Conservation (phyloP, 2,113 vertebrate species). For the Cardinalis cardinalis region DNA sequence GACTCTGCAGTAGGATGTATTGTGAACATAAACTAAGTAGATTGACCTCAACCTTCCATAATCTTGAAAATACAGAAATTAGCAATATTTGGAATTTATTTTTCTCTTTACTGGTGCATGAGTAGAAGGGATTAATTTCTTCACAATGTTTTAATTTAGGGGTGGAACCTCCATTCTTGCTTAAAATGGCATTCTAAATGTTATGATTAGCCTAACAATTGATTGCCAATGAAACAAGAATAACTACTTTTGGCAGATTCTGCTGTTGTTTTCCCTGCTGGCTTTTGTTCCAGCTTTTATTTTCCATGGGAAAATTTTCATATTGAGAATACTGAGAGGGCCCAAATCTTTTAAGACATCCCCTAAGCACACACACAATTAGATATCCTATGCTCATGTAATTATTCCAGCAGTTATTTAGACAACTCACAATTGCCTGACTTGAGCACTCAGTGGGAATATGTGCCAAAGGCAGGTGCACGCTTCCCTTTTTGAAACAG, state of each 20-base stretch:
- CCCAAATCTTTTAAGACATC: conserved; percentile 50
- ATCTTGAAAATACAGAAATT: not conserved
- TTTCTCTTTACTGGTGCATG: not conserved
- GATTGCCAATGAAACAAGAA: conserved; percentile 45
- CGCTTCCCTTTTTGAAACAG: not conserved
- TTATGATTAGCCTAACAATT: conserved; percentile 17
- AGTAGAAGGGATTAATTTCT: not conserved
- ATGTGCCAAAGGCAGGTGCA: conserved; percentile 10
- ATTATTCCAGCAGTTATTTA: conserved; percentile 41
- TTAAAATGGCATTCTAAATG: conserved; percentile 22
- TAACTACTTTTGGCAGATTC: conserved; percentile 42
- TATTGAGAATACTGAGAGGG: conserved; percentile 15
- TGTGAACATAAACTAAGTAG: not conserved
- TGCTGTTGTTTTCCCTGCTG: conserved; percentile 13
- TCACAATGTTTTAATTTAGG: conserved; percentile 12
- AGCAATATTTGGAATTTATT: not conserved
- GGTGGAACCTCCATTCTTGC: conserved; percentile 4
- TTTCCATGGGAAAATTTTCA: conserved; percentile 32
- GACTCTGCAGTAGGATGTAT: not conserved
- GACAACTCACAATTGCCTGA: conserved; percentile 13
- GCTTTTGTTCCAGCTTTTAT: conserved; percentile 29
- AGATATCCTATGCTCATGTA: conserved; percentile 18
- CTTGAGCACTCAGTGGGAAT: not conserved
- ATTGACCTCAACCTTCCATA: not conserved
- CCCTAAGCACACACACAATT: not conserved